Conservation (phyloP, 2,797 vertebrate species). For the Hoplostethus mediterraneus region DNA sequence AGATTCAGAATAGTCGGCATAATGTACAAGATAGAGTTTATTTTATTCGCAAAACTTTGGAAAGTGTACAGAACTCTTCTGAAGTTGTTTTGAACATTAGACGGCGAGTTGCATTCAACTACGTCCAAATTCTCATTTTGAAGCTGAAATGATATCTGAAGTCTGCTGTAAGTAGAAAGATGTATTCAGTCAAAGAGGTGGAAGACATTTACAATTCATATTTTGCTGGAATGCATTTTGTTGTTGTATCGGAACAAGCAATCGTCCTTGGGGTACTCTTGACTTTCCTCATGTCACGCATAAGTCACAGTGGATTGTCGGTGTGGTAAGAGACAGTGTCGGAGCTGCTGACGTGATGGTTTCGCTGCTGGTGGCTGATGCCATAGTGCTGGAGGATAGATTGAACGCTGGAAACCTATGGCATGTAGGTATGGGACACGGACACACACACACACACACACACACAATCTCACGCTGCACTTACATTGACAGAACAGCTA, state of each 20-base stretch:
- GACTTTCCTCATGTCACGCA: constrained; percentile 41
- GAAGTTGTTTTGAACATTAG: constrained; percentile 32
- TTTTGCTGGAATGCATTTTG: constrained; percentile 29
- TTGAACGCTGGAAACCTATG: neutral
- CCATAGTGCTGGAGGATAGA: constrained; percentile 6
- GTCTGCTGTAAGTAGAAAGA: neutral
- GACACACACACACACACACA: constrained; percentile 3
- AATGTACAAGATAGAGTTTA: neutral
- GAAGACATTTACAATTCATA: constrained; percentile 13
- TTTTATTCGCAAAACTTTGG: constrained; percentile 22
- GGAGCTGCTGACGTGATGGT: constrained; percentile 36
- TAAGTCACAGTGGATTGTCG: constrained; percentile 37
- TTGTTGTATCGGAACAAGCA: constrained; percentile 13
- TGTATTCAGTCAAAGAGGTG: constrained; percentile 2
- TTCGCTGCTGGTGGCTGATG: too few relatives aligned
- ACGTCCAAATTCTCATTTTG: constrained; percentile 32
- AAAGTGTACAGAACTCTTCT: constrained; percentile 29
- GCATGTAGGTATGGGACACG: neutral
- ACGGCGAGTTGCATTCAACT: constrained; percentile 6
- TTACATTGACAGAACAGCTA: constrained; percentile 14
- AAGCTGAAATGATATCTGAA: constrained; percentile 28
- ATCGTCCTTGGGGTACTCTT: neutral
- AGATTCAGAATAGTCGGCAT: neutral
- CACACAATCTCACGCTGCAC: constrained; percentile 7
- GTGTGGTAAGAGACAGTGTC: neutral